phyloP scores from a whole-genome alignment of 2,113 vertebrate species.

The Hoplias malabaricus region DNA sequence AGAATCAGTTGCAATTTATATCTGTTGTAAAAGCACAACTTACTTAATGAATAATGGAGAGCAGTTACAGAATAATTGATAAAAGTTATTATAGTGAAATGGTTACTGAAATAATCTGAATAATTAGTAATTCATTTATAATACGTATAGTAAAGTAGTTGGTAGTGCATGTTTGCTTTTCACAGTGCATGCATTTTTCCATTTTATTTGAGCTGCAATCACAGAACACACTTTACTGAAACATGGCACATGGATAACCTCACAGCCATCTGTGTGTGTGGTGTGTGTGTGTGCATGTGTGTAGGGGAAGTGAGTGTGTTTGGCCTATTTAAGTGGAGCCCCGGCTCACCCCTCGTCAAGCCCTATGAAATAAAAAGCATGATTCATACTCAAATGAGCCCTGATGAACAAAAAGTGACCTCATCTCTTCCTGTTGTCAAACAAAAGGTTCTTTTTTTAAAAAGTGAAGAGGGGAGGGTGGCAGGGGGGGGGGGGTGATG shows the following conservation, averaged over 20 bases:
- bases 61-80: neutral
- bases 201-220: neutral
- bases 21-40: too few relatives aligned
- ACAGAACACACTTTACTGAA: constrained; percentile 1
- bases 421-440: constrained; percentile 62
- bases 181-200: neutral
- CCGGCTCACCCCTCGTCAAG: constrained; percentile 40
- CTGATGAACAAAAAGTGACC: constrained; percentile 62
- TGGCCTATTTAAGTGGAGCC: constrained; percentile 51
- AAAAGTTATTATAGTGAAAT: too few relatives aligned
- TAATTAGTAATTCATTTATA: neutral
- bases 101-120: too few relatives aligned
- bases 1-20: neutral
- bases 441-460: constrained; percentile 59
- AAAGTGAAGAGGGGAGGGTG: too few relatives aligned
- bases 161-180: neutral
- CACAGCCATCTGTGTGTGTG: constrained; percentile 24
- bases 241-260: constrained; percentile 21
- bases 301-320: constrained; percentile 28
- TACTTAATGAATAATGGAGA: neutral
- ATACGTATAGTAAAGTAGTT: too few relatives aligned
- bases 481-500: neutral
- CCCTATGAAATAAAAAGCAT: constrained; percentile 44
- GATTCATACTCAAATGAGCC: constrained; percentile 54
- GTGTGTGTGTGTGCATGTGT: constrained; percentile 1